These are phyloP conservation scores for Axea sp. DNA, from an alignment of 2,888 invertebrate genomes.

Conservation along the genomic window DNA sequence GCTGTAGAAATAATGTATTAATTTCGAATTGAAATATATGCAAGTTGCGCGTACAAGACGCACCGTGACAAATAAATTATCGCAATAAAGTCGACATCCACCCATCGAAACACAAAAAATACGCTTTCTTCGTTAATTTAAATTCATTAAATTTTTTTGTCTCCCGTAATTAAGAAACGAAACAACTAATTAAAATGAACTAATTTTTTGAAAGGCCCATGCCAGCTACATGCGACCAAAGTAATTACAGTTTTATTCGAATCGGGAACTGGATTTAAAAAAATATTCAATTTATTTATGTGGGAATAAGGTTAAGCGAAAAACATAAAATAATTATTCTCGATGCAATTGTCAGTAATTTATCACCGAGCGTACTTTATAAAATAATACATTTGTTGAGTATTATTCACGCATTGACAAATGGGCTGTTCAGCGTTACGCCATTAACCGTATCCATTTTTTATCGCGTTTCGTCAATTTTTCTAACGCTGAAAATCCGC, in stretches of 20 bases:
- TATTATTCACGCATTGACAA: too few relatives aligned
- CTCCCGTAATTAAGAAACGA: constrained; percentile 48
- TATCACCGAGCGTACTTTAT: too few relatives aligned
- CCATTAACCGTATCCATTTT: too few relatives aligned
- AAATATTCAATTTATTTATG: neutral
- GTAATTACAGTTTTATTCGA: constrained; percentile 19
- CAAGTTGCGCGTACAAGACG: constrained; percentile 18
- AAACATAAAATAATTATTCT: too few relatives aligned
- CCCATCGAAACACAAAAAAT: constrained; percentile 4
- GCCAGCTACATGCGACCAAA: constrained; percentile 8
- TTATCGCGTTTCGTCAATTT: too few relatives aligned
- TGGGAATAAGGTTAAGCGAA: constrained; percentile 8
- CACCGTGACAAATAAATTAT: constrained; percentile 46
- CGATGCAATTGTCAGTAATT: neutral
- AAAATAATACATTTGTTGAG: too few relatives aligned
- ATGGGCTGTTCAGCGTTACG: too few relatives aligned
- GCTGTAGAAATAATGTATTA: constrained; percentile 42
- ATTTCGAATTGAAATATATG: constrained; percentile 43
- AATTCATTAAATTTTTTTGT: constrained; percentile 44
- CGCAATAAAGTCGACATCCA: constrained; percentile 18
- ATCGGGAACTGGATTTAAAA: constrained; percentile 6
- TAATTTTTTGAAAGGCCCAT: constrained; percentile 32
- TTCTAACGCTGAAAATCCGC: too few relatives aligned
- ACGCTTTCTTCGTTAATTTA: constrained; percentile 43
- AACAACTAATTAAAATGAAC: constrained; percentile 46